phyloP scores from a whole-genome alignment of 2,888 invertebrate species.

The Phyto melanocephala region DNA sequence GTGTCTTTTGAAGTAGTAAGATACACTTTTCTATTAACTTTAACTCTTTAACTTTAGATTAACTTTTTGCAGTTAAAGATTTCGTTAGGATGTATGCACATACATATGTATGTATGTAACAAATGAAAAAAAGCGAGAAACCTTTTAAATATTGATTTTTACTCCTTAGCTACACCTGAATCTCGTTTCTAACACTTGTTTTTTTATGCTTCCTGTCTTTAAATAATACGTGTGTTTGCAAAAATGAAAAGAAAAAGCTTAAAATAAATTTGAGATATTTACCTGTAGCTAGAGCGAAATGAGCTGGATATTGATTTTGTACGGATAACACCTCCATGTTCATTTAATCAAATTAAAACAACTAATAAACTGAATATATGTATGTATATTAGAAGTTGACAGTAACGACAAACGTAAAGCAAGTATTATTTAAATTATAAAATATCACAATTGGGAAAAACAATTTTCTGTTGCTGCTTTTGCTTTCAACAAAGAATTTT shows the following conservation, averaged over 20 bases:
- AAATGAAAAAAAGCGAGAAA: neutral
- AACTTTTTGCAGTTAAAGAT: neutral
- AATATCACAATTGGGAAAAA: constrained; percentile 61
- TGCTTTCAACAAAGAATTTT: constrained; percentile 19
- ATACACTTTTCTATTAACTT: constrained; percentile 2
- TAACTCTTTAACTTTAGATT: constrained; percentile 34
- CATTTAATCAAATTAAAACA: constrained; percentile 70
- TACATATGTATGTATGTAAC: too few species aligned
- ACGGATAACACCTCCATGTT: constrained; percentile 90
- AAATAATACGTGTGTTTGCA: too few species aligned
- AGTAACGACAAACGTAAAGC: constrained; percentile 31
- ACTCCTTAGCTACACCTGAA: neutral
- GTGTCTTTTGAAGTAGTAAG: neutral
- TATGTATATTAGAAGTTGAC: constrained; percentile 7
- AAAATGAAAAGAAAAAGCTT: neutral
- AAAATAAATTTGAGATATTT: constrained; percentile 10
- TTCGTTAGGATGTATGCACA: neutral
- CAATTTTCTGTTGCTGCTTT: constrained; percentile 36
- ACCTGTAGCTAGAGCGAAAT: constrained; percentile 80
- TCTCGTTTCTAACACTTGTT: neutral
- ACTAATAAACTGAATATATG: constrained; percentile 24
- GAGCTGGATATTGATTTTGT: constrained; percentile 86
- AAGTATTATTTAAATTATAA: constrained; percentile 46
- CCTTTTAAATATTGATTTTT: constrained; percentile 29
- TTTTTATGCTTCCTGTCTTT: neutral